Percentiles rank a stretch among this genome's conserved stretches.
phyloP scores from a whole-genome alignment of 2,113 vertebrate species.

The Asarcornis scutulata region DNA sequence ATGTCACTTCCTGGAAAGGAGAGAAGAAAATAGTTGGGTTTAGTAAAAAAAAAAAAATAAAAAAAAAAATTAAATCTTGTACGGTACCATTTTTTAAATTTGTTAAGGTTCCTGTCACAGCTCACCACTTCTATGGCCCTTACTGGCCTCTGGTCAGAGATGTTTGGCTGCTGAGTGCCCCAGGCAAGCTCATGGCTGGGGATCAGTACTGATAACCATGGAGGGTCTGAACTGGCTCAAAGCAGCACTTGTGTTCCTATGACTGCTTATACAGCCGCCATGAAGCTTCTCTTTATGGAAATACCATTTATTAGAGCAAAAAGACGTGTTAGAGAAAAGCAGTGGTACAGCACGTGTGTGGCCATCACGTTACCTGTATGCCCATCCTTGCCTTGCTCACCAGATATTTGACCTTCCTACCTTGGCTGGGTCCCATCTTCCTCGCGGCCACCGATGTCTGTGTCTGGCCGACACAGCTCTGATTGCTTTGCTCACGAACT shows the following conservation, averaged over 20 bases:
- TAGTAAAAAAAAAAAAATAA: not conserved
- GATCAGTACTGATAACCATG: not conserved
- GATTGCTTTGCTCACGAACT: not conserved
- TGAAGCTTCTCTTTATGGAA: not conserved
- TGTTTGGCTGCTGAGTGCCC: not conserved
- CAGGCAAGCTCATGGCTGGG: accelerated
- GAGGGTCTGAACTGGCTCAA: accelerated
- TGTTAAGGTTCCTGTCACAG: not conserved
- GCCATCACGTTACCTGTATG: too few relatives aligned
- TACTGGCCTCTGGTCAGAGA: not conserved
- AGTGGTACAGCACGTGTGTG: not conserved
- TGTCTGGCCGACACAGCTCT: not conserved
- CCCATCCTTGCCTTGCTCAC: not conserved
- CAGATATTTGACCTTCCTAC: not conserved
- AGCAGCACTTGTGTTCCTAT: not conserved
- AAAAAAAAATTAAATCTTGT: not conserved
- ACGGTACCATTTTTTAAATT: not conserved
- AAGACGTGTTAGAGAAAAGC: not conserved
- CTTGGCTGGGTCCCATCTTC: not conserved
- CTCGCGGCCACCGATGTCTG: accelerated
- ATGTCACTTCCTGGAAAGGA: not conserved
- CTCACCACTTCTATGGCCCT: not conserved
- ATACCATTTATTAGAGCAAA: not conserved
- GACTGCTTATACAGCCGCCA: not conserved
- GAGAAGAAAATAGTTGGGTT: not conserved